Percentiles rank a stretch among this genome's conserved stretches.
These are phyloP conservation scores for Gallinago undulata DNA, from an alignment of 2,113 vertebrate genomes.

Conservation along the genomic window DNA sequence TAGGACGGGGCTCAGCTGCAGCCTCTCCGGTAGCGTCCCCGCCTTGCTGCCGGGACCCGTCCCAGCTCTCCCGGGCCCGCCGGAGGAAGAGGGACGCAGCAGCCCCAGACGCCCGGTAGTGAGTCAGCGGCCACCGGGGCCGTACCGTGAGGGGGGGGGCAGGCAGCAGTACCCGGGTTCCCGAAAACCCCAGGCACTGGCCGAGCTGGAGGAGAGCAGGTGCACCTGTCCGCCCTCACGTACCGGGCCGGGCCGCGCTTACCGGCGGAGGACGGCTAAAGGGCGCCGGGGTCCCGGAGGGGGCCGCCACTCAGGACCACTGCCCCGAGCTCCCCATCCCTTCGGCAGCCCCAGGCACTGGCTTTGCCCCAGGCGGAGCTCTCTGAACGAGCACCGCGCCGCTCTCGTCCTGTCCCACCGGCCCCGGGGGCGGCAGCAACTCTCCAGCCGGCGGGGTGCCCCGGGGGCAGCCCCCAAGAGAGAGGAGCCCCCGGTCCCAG, in stretches of 20 bases:
- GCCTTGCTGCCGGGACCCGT: background rate
- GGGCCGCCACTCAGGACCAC: background rate
- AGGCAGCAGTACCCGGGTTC: background rate
- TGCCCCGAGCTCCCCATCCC: background rate
- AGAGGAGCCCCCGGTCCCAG: background rate
- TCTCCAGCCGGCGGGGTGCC: background rate
- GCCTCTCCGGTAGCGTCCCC: background rate
- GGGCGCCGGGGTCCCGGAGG: background rate
- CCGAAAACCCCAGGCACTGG: background rate
- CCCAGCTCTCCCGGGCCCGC: background rate
- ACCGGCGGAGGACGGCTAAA: background rate
- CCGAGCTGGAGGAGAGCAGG: background rate
- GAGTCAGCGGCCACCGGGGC: constrained; percentile 15
- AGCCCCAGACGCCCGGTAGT: background rate
- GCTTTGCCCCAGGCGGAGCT: background rate
- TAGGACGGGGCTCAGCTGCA: background rate
- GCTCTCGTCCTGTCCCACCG: background rate
- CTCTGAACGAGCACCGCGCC: background rate
- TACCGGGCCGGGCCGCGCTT: background rate
- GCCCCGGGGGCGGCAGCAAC: background rate
- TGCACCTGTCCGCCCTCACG: background rate
- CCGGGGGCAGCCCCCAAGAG: background rate
- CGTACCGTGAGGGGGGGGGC: background rate
- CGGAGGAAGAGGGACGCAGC: background rate
- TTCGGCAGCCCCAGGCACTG: background rate